These are phyloP conservation scores for Aspiorhynchus laticeps DNA, from an alignment of 2,113 vertebrate species.

Conservation along the genomic window DNA sequence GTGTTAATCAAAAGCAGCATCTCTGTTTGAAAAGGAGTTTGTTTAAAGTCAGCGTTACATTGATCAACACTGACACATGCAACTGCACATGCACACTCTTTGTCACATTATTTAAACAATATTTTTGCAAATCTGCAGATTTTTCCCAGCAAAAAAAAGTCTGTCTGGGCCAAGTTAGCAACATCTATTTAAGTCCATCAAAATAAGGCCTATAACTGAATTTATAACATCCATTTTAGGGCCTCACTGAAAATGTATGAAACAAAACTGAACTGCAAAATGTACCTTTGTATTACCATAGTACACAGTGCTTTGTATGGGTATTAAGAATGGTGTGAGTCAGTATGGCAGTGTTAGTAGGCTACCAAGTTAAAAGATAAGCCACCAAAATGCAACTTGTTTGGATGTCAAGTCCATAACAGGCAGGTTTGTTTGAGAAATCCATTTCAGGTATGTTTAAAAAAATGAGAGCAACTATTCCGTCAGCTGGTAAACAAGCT, in stretches of 20 bases:
- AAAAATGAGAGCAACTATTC: neutral
- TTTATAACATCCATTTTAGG: neutral
- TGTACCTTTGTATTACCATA: neutral
- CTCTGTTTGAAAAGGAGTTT: neutral
- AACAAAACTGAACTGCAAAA: neutral
- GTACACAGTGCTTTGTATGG: neutral
- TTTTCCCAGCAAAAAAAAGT: neutral
- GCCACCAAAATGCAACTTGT: neutral
- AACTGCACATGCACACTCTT: neutral
- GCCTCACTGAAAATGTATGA: neutral
- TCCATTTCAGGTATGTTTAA: neutral
- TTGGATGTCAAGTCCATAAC: neutral
- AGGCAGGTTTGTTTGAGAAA: constrained; percentile 16
- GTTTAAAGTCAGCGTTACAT: neutral
- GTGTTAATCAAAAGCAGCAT: constrained; percentile 9
- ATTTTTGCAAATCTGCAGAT: neutral
- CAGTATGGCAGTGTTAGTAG: neutral
- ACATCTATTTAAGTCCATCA: neutral
- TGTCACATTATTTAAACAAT: neutral
- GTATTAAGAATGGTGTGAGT: neutral
- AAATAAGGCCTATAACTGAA: neutral
- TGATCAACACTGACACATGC: constrained; percentile 6
- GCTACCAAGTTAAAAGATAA: neutral
- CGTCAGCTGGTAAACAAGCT: constrained; percentile 31
- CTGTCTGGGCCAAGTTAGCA: neutral